phyloP scores from a whole-genome alignment of 2,113 vertebrate species.

The Irena cyanogastra region DNA sequence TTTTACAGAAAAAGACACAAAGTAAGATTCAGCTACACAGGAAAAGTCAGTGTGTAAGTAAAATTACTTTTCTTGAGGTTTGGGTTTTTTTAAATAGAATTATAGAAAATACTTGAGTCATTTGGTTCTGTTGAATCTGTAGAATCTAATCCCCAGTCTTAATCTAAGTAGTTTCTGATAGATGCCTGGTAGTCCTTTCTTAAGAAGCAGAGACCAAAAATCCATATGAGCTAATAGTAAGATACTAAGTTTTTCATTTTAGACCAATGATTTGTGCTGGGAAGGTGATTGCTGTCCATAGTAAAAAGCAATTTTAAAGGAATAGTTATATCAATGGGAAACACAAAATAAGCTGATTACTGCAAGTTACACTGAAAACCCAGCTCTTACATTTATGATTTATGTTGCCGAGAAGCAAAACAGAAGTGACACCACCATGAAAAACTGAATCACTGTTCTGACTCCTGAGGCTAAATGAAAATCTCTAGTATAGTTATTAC shows the following conservation, averaged over 20 bases:
- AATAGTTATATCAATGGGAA: not conserved
- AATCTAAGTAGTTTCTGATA: not conserved
- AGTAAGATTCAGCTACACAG: not conserved
- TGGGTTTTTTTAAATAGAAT: not conserved
- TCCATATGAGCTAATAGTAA: not conserved
- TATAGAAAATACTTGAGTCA: not conserved
- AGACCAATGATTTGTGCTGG: not conserved
- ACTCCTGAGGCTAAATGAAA: not conserved
- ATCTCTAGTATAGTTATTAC: not conserved
- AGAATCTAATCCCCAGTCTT: not conserved
- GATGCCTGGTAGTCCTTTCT: not conserved
- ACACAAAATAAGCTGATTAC: not conserved
- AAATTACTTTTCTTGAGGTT: not conserved
- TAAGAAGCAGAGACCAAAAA: not conserved
- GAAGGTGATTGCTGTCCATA: not conserved
- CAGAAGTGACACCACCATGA: not conserved
- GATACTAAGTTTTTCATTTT: not conserved
- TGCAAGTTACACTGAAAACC: not conserved
- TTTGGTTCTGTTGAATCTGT: not conserved
- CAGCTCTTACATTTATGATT: not conserved
- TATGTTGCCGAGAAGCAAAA: not conserved
- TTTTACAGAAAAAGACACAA: not conserved
- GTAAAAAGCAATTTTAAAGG: not conserved
- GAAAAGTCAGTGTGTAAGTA: not conserved
- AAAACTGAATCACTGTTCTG: not conserved